These are phyloP conservation scores for Orchestes rusci DNA, from an alignment of 2,888 invertebrate species.

Conservation along the genomic window DNA sequence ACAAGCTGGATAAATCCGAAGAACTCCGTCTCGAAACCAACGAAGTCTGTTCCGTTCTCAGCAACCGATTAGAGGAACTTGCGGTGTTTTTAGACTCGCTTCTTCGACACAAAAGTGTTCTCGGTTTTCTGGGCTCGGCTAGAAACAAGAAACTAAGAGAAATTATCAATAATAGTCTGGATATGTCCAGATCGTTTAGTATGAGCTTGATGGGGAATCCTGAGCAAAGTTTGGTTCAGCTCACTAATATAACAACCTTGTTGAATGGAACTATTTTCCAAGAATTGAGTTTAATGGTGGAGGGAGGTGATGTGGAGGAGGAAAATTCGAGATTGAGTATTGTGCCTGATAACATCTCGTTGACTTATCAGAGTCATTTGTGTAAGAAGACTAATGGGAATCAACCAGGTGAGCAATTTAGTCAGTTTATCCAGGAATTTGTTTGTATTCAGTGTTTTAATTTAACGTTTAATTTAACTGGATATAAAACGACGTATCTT, in stretches of 20 bases:
- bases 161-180: constrained; percentile 49
- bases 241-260: constrained; percentile 46
- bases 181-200: constrained; percentile 48
- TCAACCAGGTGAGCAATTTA: constrained; percentile 14
- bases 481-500: no score
- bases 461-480: no score
- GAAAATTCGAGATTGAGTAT: constrained; percentile 33
- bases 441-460: no score
- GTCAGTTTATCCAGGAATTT: no score
- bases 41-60: constrained; percentile 48
- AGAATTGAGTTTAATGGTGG: constrained; percentile 27
- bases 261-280: constrained; percentile 38
- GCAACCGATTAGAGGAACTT: constrained; percentile 56
- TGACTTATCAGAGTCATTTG: constrained; percentile 39
- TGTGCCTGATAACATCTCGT: constrained; percentile 35
- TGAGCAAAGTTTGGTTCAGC: constrained; percentile 46
- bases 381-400: constrained; percentile 26
- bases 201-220: constrained; percentile 41
- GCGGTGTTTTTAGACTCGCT: constrained; percentile 59
- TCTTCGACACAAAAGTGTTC: constrained; percentile 53
- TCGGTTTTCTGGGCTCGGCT: constrained; percentile 48
- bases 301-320: constrained; percentile 19
- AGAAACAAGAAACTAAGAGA: constrained; percentile 48
- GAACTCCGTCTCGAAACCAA: constrained; percentile 40
- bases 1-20: constrained; percentile 40